Evolutionary conservation across 2,113 vertebrate species (phyloP), one percentile per base, ranked within the genome.

Genomic region (Mustela nigripes): DNA sequence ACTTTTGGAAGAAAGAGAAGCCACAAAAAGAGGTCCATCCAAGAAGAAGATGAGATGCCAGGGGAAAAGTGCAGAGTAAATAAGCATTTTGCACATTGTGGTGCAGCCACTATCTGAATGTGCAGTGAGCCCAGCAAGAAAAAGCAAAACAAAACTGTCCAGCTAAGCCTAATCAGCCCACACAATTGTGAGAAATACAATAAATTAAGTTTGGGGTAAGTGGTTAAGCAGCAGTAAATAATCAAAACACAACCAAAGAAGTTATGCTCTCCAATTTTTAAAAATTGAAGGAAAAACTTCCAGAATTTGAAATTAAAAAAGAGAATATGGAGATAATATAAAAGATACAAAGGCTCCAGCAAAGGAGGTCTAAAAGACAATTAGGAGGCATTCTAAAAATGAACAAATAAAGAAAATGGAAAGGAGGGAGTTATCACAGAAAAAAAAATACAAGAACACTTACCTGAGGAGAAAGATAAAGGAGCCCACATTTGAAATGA

Each of bases 211-310:
- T 86, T 73, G 10, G 76, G 31, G 62, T 48, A 50, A 92, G 7
- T 48, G 31, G 39, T 42, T 85, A 94, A 89, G 80, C 42, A 94
- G 31, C 45, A 81, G 62, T 69, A 92, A 50, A 69, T 39, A 83
- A 62, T 36, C 15, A 80, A 89, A 96, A 84, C 39, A 78, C 83
- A 89, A 88, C 53, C 60, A 56, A 33, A 48, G 48, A 89, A 71
- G 10, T 74, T 73, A 78, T 39, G 42, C 8, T 87, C 1, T 71
- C 28, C 82, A 89, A 93, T 39, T 48, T 78, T 56, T 14, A 63
- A 87, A 96, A 71, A 31, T 62, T 87, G 22, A 60, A 92, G 50
- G 31, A 92, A 69, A 84, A 36, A 28, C 22, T 92, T 85, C 26
- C 0, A 89, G 33, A 80, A 63, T 63, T 53, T 89, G 39, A 74